phyloP scores from a whole-genome alignment of 2,888 invertebrate genomes.

The Drosophila percnosoma region DNA sequence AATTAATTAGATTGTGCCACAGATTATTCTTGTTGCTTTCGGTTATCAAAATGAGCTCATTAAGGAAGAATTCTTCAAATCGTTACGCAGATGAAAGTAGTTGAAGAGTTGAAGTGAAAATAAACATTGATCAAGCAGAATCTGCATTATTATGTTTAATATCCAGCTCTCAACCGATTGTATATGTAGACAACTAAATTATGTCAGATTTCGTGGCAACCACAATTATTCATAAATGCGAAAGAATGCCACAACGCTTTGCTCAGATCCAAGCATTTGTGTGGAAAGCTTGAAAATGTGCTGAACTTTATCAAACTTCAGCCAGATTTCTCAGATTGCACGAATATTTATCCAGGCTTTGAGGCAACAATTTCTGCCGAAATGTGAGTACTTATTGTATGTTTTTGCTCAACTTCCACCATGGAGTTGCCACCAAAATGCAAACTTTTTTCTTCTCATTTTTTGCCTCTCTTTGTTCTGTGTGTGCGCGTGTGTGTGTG shows the following conservation, averaged over 20 bases:
- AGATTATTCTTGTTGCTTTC: too few species aligned
- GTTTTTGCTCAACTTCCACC: background rate
- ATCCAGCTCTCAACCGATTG: background rate
- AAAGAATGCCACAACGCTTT: background rate
- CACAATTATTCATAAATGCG: background rate
- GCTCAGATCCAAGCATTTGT: background rate
- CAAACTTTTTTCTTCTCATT: background rate
- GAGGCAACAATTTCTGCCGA: constrained; percentile 9
- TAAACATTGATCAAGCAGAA: background rate
- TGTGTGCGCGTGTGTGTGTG: background rate
- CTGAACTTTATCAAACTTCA: background rate
- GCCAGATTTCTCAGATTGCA: constrained; percentile 23
- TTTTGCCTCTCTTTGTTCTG: background rate
- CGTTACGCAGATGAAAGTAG: too few species aligned
- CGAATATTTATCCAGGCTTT: constrained; percentile 16
- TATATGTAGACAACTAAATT: background rate
- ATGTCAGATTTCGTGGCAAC: background rate
- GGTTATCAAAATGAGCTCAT: too few species aligned
- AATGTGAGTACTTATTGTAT: constrained; percentile 10
- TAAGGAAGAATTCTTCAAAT: too few species aligned
- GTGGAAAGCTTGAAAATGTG: background rate
- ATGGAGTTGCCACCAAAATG: background rate
- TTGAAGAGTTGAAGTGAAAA: too few species aligned
- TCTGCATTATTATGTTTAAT: background rate
- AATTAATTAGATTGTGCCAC: too few species aligned